Conservation (phyloP, 2,797 vertebrate species). For the Thalassophryne amazonica region DNA sequence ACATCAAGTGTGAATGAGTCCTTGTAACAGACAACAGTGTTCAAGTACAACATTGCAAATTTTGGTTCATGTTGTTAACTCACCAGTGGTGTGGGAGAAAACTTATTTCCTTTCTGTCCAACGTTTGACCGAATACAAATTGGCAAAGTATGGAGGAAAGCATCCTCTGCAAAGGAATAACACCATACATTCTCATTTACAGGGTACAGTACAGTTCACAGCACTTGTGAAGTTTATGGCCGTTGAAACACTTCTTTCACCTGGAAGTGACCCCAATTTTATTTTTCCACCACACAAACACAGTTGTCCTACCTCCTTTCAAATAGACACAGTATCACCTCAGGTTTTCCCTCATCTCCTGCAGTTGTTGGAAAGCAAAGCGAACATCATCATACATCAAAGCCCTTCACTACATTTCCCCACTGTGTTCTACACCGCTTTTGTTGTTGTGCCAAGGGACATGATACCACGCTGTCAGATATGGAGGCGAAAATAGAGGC, state of each 20-base stretch:
- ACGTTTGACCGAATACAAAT: too few species aligned
- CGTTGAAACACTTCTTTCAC: constrained; percentile 17
- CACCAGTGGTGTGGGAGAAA: too few species aligned
- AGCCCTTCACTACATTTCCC: constrained; percentile 46
- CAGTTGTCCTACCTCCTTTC: background rate
- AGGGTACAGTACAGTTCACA: background rate
- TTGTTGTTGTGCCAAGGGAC: constrained; percentile 45
- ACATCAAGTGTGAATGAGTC: too few species aligned
- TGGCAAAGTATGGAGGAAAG: too few species aligned
- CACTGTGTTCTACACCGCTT: constrained; percentile 19
- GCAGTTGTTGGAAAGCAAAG: constrained; percentile 30
- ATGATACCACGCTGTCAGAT: constrained; percentile 26
- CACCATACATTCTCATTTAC: background rate
- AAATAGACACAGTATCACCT: constrained; percentile 32
- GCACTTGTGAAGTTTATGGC: constrained; percentile 1
- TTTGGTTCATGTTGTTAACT: too few species aligned
- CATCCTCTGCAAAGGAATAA: too few species aligned
- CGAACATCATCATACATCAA: constrained; percentile 41
- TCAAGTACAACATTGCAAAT: too few species aligned
- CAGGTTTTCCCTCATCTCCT: constrained; percentile 19
- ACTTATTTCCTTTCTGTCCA: too few species aligned
- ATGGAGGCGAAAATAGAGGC: constrained; percentile 30
- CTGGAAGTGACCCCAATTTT: constrained; percentile 20
- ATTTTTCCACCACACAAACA: background rate
- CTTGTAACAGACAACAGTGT: too few species aligned